Evolutionary conservation across 2,797 vertebrate genomes (phyloP), one percentile per base, ranked within the genome.

Genomic region (Centropyge bicolor): DNA sequence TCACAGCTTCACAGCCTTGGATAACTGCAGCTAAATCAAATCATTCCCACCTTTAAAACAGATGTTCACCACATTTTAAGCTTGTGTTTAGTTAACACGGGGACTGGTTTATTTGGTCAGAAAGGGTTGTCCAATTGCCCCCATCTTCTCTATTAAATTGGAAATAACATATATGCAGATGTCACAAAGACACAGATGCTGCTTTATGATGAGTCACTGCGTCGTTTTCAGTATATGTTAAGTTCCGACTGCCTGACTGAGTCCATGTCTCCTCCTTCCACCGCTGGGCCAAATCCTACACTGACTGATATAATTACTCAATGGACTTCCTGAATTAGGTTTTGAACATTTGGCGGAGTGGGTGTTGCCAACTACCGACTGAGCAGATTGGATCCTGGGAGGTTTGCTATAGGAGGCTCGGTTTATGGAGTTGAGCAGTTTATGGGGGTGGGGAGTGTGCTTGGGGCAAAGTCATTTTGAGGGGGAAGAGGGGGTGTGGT

Each of bases 391-490:
- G 68, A 68, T 75, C 51, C 17, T 24, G 63, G 8, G n/a, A 62
- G 70, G 60, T 31, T 59, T 41, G 49, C 8, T 17, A 11, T 24
- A 51, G 36, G 68, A 56, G 74, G 61, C 51, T 65, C 57, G 61
- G 46, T 85, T 87, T 85, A 61, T 66, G 70, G 68, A 72, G 74
- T 82, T 55, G 17, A 57, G 70, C 35, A 43, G 27, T 81, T 81
- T 40, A 52, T 68, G 75, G 59, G 78, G 80, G 51, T 46, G 78
- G 54, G 59, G 60, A 59, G 63, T 52, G 14, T 59, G 78, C 82
- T 78, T 27, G 63, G 45, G 85, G 81, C 83, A 87, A 81, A 90
- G 84, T 83, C 69, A 88, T 76, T 88, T 73, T 78, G 52, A 57
- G 56, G 62, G 64, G 70, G 78, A 71, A 86, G 60, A 51, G 68